A percentile compares a stretch with the other conserved stretches of the same genome.
Evolutionary conservation across 2,888 invertebrate species (phyloP).

Genomic region (Melieria omissa): DNA sequence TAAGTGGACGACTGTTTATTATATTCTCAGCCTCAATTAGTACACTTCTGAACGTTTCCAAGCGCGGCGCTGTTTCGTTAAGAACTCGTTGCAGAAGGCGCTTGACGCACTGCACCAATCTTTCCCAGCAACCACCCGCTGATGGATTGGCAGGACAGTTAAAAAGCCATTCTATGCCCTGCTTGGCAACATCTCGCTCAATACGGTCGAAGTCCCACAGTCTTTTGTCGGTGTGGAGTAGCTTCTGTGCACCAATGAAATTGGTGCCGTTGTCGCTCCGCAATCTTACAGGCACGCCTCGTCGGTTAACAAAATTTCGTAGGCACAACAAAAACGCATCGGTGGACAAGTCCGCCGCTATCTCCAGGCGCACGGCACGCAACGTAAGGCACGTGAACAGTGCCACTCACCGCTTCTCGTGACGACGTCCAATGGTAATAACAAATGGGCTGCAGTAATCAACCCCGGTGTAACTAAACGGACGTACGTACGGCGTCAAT

Average conservation of each 20-base stretch:
- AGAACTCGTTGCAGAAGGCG: slow-evolving; percentile 27
- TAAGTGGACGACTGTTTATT: slow-evolving; percentile 39
- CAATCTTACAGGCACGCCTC: slow-evolving; percentile 38
- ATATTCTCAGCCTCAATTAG: slow-evolving; percentile 41
- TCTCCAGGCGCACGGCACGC: slow-evolving; percentile 40
- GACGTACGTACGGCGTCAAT: slow-evolving; percentile 38
- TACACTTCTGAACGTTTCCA: slow-evolving; percentile 40
- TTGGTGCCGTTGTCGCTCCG: slow-evolving; percentile 38
- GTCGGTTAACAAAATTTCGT: slow-evolving; percentile 41
- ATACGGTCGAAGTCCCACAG: slow-evolving; percentile 34
- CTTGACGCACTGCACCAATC: slow-evolving; percentile 34
- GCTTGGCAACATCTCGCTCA: slow-evolving; percentile 10
- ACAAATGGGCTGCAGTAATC: slow-evolving; percentile 43
- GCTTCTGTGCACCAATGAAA: slow-evolving; percentile 33
- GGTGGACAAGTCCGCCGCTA: slow-evolving; percentile 39
- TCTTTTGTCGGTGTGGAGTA: slow-evolving; percentile 18
- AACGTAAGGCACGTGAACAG: slow-evolving; percentile 19
- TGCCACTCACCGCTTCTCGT: slow-evolving; percentile 43
- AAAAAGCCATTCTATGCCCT: slow-evolving; percentile 37
- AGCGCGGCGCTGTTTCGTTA: slow-evolving; percentile 24
- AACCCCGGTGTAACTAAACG: slow-evolving; percentile 43
- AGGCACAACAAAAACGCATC: slow-evolving; percentile 42
- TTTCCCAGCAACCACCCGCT: slow-evolving; percentile 48
- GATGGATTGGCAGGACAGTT: slow-evolving; percentile 38
- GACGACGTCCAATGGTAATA: slow-evolving; percentile 39